Evolutionary conservation across 2,888 invertebrate genomes (phyloP).

Genomic region (Sepiola atlantica): DNA sequence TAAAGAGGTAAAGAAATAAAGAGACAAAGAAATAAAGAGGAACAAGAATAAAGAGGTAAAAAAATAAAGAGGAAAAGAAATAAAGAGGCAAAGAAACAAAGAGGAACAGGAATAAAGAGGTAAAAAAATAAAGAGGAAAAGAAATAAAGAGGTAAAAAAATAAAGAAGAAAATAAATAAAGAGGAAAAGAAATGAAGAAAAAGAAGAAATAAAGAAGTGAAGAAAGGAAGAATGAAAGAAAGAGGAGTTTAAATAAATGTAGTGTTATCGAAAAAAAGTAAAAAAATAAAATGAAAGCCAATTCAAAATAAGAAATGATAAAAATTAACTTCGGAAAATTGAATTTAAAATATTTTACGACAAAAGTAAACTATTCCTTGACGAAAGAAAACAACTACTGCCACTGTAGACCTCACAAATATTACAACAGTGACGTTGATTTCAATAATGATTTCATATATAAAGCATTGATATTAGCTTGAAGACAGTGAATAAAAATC

Average conservation of each 20-base stretch:
- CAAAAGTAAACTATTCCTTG: background rate
- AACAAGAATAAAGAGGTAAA: too few species aligned
- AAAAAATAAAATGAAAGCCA: background rate
- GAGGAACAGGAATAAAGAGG: too few species aligned
- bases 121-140: background rate
- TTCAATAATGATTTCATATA: too few species aligned
- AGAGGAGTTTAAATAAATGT: background rate
- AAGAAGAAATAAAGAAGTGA: background rate
- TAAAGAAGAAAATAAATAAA: background rate
- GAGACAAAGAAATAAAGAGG: too few species aligned
- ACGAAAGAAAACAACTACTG: background rate
- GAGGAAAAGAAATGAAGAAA: background rate
- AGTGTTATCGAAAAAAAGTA: background rate
- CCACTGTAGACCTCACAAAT: background rate
- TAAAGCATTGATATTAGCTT: too few species aligned
- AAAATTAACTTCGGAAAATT: background rate
- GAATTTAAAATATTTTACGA: background rate
- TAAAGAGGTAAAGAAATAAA: too few species aligned
- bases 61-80: too few species aligned
- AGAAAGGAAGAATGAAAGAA: background rate
- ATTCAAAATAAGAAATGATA: background rate
- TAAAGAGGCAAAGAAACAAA: too few species aligned
- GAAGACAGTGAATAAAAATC: too few species aligned
- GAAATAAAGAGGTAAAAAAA: background rate
- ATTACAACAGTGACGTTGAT: background rate